phyloP scores from a whole-genome alignment of 1,140 invertebrate species.

The Phymastichus coffea region DNA sequence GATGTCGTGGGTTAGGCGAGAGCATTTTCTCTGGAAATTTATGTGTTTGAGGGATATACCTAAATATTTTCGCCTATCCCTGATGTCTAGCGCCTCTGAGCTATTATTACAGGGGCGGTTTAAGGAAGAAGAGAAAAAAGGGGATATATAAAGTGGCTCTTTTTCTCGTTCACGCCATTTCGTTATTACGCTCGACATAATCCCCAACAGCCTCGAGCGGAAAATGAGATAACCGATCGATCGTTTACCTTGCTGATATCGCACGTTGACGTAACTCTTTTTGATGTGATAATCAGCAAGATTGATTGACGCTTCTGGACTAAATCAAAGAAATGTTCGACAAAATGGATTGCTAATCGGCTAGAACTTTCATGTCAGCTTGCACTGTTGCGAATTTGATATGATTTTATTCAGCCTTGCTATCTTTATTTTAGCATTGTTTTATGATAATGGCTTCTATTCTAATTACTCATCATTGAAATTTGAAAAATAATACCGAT shows the following conservation, averaged over 20 bases:
- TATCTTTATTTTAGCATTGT: no score
- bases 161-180: constrained; percentile 3
- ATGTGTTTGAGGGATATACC: constrained; percentile 17
- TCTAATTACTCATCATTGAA: no score
- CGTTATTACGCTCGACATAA: constrained; percentile 8
- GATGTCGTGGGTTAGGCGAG: not conserved
- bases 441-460: no score
- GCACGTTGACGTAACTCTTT: not conserved
- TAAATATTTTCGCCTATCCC: not conserved
- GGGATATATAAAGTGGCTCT: not conserved
- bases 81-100: constrained; percentile 6
- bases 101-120: constrained; percentile 6
- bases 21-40: constrained; percentile 12
- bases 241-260: not conserved
- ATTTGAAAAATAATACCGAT: no score
- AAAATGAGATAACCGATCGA: constrained; percentile 15
- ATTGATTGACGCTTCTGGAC: not conserved
- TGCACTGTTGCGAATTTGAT: no score
- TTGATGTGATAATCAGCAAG: not conserved
- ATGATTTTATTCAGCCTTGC: no score
- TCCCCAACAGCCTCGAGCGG: not conserved
- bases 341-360: no score
- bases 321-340: no score
- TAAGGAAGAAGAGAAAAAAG: not conserved
- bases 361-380: no score